Evolutionary conservation across 2,113 vertebrate genomes (phyloP).

Genomic region (Entomyzon cyanotis): DNA sequence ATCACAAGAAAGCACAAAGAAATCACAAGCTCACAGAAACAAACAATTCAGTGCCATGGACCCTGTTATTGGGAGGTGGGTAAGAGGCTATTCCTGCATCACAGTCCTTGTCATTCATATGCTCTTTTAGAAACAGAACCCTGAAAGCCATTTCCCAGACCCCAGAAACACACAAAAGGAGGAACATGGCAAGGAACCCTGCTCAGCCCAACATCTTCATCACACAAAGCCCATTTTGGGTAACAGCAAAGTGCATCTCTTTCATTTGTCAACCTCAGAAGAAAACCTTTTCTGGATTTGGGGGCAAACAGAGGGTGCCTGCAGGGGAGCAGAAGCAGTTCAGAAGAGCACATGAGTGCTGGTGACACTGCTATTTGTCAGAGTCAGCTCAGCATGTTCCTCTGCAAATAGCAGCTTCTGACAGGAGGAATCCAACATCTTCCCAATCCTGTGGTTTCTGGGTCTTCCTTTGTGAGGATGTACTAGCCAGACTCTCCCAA

Average conservation of each 20-base stretch:
- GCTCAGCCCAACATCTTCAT: rapidly evolving
- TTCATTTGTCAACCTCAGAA: background rate
- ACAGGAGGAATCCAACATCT: background rate
- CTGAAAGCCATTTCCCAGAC: background rate
- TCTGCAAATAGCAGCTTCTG: background rate
- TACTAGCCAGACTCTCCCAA: background rate
- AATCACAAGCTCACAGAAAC: background rate
- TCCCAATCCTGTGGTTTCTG: background rate
- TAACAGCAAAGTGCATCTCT: rapidly evolving
- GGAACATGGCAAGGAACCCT: rapidly evolving
- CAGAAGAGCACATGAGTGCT: rapidly evolving
- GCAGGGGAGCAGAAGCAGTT: background rate
- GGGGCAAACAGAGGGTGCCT: background rate
- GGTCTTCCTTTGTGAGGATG: background rate
- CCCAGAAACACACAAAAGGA: rapidly evolving
- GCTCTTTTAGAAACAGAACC: background rate
- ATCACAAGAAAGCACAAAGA: background rate
- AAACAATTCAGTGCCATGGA: background rate
- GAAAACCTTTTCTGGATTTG: background rate
- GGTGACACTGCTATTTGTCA: background rate
- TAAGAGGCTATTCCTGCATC: background rate
- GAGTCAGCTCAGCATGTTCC: background rate
- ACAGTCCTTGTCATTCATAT: background rate
- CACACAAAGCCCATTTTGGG: background rate
- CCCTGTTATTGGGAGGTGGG: background rate